phyloP scores from a whole-genome alignment of 2,797 vertebrate genomes.

The Lagocephalus sceleratus region DNA sequence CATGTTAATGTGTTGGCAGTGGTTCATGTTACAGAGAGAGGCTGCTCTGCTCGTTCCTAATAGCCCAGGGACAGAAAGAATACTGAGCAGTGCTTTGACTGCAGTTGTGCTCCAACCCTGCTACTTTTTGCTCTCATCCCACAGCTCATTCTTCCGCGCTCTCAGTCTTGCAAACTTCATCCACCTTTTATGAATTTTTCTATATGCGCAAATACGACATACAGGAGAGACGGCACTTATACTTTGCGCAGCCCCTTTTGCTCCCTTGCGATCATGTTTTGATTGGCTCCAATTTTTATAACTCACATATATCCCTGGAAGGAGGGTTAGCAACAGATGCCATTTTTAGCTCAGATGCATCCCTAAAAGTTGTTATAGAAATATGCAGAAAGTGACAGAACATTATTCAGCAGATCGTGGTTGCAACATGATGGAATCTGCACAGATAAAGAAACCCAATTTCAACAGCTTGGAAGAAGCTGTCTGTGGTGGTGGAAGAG shows the following conservation, averaged over 20 bases:
- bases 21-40: slow-evolving; percentile 44
- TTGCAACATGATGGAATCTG: too few species aligned
- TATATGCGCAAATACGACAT: slow-evolving; percentile 4
- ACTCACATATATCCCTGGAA: too few species aligned
- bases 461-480: too few species aligned
- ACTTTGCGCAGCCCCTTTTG: not conserved
- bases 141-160: slow-evolving; percentile 31
- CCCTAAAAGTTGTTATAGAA: too few species aligned
- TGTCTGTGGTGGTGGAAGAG: too few species aligned
- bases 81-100: slow-evolving; percentile 55
- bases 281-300: not conserved
- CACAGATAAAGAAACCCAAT: too few species aligned
- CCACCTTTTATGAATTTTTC: not conserved
- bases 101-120: slow-evolving; percentile 41
- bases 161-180: slow-evolving; percentile 12
- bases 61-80: slow-evolving; percentile 49
- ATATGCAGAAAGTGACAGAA: too few species aligned
- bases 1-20: slow-evolving; percentile 60
- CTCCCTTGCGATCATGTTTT: not conserved
- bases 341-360: too few species aligned
- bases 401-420: too few species aligned
- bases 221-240: not conserved
- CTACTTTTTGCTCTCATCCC: slow-evolving; percentile 46
- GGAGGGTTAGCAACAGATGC: too few species aligned
- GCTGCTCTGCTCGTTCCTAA: slow-evolving; percentile 47